A percentile compares a stretch with the other conserved stretches of the same genome.
These are phyloP conservation scores for Phalacrocorax brasilianus DNA, from an alignment of 2,113 vertebrate species.

Conservation along the genomic window DNA sequence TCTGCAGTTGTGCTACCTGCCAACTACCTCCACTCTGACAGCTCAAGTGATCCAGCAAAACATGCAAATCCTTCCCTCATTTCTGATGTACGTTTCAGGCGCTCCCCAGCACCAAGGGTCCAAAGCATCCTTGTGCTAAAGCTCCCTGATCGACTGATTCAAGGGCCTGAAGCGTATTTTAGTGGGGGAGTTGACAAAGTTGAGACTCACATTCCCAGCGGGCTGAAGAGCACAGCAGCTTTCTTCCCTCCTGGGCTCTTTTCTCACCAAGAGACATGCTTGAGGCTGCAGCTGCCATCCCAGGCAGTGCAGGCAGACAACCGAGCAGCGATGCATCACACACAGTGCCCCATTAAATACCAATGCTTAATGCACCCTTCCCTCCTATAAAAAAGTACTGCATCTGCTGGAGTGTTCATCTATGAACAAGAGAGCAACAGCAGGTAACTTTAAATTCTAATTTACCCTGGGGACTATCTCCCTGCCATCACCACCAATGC, in stretches of 20 bases:
- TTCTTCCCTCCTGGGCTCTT: not conserved
- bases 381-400: not conserved
- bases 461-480: not conserved
- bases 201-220: not conserved
- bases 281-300: not conserved
- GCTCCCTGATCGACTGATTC: not conserved
- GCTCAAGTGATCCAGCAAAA: not conserved
- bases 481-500: not conserved
- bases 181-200: not conserved
- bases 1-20: not conserved
- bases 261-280: not conserved
- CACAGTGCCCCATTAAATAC: rapidly evolving
- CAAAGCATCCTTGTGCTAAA: rapidly evolving
- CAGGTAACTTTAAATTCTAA: not conserved
- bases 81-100: not conserved
- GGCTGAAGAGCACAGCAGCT: not conserved
- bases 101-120: not conserved
- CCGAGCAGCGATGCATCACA: not conserved
- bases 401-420: not conserved
- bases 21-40: not conserved
- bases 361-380: not conserved
- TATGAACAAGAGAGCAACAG: not conserved
- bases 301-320: not conserved
- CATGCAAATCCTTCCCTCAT: not conserved
- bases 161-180: not conserved